Base-by-base conservation (phyloP, 2,888 invertebrate genomes). In the Hipparchia sbordonii region DNA sequence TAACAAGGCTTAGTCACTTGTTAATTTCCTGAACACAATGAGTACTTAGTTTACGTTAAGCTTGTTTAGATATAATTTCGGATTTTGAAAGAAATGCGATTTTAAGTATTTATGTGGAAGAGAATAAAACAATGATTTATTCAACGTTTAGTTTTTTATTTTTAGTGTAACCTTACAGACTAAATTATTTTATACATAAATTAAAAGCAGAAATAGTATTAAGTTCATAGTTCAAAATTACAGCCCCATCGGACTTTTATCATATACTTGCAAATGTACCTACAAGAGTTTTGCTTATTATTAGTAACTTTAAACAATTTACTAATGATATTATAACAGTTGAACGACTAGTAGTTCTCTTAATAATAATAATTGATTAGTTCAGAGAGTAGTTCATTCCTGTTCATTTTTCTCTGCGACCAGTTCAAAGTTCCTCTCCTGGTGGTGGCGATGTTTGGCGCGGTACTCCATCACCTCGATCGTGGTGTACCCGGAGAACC, bases 401-500 rank as follows among this genome's bases (percentile, higher is more conserved):
- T 79, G 82, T 13, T 88, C 89, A 1, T 79, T 78, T 61, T 85
- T 87, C 66, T 85, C 82, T 9, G 85, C 80, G 12, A 91, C 90
- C 46, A 92, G 88, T 67, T 93, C 89, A 75, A 93, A 93, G 81
- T 88, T 89, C 77, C 91, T 88, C 78, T 92, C 91, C 13, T 81
- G 82, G 8, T 91, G 87, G 62, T 90, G 90, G 0, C 86, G 79
- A 63, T 81, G 87, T 80, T 93, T 94, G 67, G 82, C 89, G 72
- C 87, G 89, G 78, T 89, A 89, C 80, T 95, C 94, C 87, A 94
- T 87, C 71, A 93, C 79, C 82, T 97, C 97, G 59, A 97, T 96
- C 2, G 89, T 84, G n/a, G 95, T 94, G 84, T 97, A 98, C 72
- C 98, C 97, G 0, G 94, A 77, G 82, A 97, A 96, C 1, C 98